phyloP scores from a whole-genome alignment of 2,113 vertebrate species.

The Symphodus melops region DNA sequence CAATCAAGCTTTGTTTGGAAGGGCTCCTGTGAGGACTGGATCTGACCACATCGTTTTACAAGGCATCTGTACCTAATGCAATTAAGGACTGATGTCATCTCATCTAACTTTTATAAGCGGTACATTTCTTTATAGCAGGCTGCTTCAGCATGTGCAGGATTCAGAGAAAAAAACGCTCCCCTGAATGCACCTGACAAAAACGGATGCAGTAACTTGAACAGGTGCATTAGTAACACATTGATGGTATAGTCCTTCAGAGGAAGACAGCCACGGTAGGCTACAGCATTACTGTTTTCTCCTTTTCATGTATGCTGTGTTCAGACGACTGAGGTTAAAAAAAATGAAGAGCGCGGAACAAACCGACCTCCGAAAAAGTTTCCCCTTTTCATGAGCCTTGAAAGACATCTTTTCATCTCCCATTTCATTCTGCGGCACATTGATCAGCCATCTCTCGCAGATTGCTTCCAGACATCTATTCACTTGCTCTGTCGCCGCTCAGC shows the following conservation, averaged over 20 bases:
- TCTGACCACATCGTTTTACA: slow-evolving; percentile 53
- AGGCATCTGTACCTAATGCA: slow-evolving; percentile 27
- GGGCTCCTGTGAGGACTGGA: slow-evolving; percentile 32
- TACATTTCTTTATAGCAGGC: not conserved
- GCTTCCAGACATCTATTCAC: slow-evolving; percentile 75
- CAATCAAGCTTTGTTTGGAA: slow-evolving; percentile 62
- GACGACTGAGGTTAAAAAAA: slow-evolving; percentile 71
- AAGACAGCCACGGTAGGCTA: slow-evolving; percentile 49
- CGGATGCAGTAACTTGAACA: not conserved
- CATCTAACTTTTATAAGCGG: slow-evolving; percentile 29
- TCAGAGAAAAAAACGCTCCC: not conserved
- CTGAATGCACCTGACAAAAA: not conserved
- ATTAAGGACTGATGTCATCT: slow-evolving; percentile 48
- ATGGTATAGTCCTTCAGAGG: slow-evolving; percentile 12
- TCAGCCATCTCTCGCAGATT: slow-evolving; percentile 69
- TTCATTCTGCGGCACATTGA: slow-evolving; percentile 69
- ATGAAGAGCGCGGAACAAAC: slow-evolving; percentile 59
- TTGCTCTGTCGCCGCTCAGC: slow-evolving; percentile 53
- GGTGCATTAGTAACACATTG: slow-evolving; percentile 14
- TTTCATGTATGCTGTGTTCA: slow-evolving; percentile 55
- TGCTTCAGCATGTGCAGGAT: slow-evolving; percentile 21
- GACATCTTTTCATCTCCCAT: slow-evolving; percentile 75
- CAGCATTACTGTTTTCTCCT: slow-evolving; percentile 32
- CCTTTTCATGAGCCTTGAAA: slow-evolving; percentile 73
- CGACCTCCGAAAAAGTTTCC: slow-evolving; percentile 54